Evolutionary conservation across 1,140 invertebrate genomes (phyloP), one percentile per base, ranked within the genome.

Genomic region (Leptoteleia sp.): DNA sequence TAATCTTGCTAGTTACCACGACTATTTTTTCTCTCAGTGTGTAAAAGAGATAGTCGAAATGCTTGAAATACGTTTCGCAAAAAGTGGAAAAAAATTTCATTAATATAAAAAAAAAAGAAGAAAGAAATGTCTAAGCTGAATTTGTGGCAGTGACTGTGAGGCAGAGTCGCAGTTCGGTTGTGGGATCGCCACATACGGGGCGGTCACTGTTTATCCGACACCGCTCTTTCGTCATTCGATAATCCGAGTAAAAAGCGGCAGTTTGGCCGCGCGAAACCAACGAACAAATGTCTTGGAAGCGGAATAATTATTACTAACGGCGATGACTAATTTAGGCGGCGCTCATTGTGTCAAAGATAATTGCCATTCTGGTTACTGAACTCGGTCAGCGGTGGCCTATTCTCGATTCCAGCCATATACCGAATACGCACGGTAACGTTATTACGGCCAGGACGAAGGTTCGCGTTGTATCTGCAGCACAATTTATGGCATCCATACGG

Each of bases 401-500:
- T 81, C 70, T 68, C 75, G 57, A 75, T 75, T 62, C 75, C 62
- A 59, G 55, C 70, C 54, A 61, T 73, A 77, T 47, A 54, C 72
- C 47, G 48, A 81, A 81, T 78, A 76, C 71, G 64, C 71, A 81
- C 65, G 50, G 38, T 71, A 70, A 71, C 65, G 70, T 71, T 72
- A 76, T 81, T 78, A 75, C 71, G 54, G 9, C 8, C 47, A 43
- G 55, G 62, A 59, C 64, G 64, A 61, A 50, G 68, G 64, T 68
- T 62, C 54, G 62, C 54, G 55, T 73, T 79, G 57, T 79, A 79
- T 79, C 76, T 73, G 59, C 76, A 70, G 54, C 54, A 54, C 71
- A 81, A 81, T 81, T 81, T 81, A 81, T 81, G 55, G 71, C 65
- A 77, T 77, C 64, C 79, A 71, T 50, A 73, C 68, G 75, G 68